Evolutionary conservation across 2,888 invertebrate genomes (phyloP), one percentile per base, ranked within the genome.

Genomic region (Cacoxenus indagator): DNA sequence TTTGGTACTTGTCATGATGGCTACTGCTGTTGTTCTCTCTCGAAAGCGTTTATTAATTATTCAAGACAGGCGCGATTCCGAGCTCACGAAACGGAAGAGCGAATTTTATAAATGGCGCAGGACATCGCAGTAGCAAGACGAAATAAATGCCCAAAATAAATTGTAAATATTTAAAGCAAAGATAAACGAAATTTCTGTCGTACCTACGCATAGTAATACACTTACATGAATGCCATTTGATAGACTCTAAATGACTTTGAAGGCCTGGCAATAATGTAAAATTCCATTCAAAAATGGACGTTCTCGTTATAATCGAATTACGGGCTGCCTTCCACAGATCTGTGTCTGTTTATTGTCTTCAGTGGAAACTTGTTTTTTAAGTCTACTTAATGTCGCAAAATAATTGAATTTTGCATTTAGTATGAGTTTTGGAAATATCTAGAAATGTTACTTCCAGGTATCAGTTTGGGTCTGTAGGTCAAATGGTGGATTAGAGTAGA

Each of bases 11-110:
- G 19, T 17, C 29, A 17, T 57, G 19, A 51, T 51, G 19, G 22
- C 22, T 19, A 8, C 26, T 54, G 24, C 22, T 14, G 22, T 26
- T 54, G 24, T 78, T 81, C 73, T 68, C 78, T 78, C 78, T 62
- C 19, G 14, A 19, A 62, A 62, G 61, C 61, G 45, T 45, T 62
- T 62, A 62, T 62, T 62, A 62, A 62, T 62, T 62, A 62, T 62
- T 62, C 61, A 62, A 43, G 29, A 26, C 61, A 62, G 45, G 45
- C 61, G 31, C 51, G 8, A 9, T 17, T 6, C 17, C 17, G 48
- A 17, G 37, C 37, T 2, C 5, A 37, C 37, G 19, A 19, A 51
- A 51, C 17, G 51, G 51, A 51, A 17, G 51, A 51, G 8, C 8
- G 37, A 37, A 37, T 37, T 37, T 51, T 51, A 51, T 51, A 61